Evolutionary conservation across 1,140 invertebrate genomes (phyloP).

Genomic region (Episyrphus balteatus): DNA sequence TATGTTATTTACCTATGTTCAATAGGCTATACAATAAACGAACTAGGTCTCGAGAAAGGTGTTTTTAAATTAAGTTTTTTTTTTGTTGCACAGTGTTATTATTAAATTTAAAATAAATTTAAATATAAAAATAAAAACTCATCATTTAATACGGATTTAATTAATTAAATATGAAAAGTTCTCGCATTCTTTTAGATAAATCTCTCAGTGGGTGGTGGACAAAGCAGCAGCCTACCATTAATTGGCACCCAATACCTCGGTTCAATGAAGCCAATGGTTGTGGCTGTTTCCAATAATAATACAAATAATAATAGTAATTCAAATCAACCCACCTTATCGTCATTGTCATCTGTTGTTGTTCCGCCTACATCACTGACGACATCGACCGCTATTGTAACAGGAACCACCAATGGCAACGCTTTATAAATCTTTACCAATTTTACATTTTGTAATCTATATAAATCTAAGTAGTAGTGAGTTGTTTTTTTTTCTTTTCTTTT

Average conservation of each 20-base stretch:
- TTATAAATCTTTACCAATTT: background rate
- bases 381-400: background rate
- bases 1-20: too few species aligned
- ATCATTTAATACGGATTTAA: background rate
- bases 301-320: background rate
- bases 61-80: too few species aligned
- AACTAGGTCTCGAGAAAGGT: too few species aligned
- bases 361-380: background rate
- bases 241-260: background rate
- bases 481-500: too few species aligned
- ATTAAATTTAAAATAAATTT: too few species aligned
- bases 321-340: background rate
- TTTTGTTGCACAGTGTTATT: too few species aligned
- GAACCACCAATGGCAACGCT: background rate
- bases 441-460: too few species aligned
- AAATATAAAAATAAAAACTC: background rate
- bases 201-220: background rate
- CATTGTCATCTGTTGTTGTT: background rate
- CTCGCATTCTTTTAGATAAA: background rate
- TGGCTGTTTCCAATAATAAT: background rate
- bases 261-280: conserved; percentile 1
- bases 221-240: background rate
- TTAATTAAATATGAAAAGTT: background rate
- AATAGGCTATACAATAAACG: too few species aligned
- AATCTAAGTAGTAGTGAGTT: too few species aligned